Evolutionary conservation across 2,888 invertebrate genomes (phyloP), one percentile per base, ranked within the genome.

Genomic region (Anorthoa munda): DNA sequence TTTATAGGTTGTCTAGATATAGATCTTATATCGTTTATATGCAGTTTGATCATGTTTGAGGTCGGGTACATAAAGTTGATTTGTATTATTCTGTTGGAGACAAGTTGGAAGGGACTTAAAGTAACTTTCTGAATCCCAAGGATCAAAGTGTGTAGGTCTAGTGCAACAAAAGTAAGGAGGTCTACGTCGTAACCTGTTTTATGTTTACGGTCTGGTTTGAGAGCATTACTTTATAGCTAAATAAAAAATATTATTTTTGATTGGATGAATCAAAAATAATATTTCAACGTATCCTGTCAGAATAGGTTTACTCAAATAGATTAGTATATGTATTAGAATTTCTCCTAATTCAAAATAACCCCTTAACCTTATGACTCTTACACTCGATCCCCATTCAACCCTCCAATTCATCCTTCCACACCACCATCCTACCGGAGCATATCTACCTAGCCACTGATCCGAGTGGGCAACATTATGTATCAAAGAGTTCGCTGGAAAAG

Each of bases 61-160:
- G 51, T 88, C 75, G 4, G 88, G 87, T 4, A 90, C 69, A 50
- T 75, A 81, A 7, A 89, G 83, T 18, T 68, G 45, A 64, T 82
- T 53, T 12, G 78, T 56, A 5, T 83, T 55, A 48, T 88, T 46
- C 39, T 84, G 64, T 65, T 89, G 88, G 26, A 89, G 31, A 48
- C 89, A 89, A 18, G 75, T 64, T 39, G 88, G 26, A 0, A 89
- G 75, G 0, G 84, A 58, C 85, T 90, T 90, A 18, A 89, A 90
- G 74, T 90, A 89, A 64, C 83, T 88, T 85, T 89, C 88, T 2
- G 85, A 71, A 59, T 87, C 85, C 87, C 89, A 89, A 11, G 87
- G 79, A n/a, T 82, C 77, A 75, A 31, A 31, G 58, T 88, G 77
- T 31, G 70, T 80, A 0, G 87, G 86, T 80, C 88, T 79, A 13